Percentiles rank a stretch among this genome's conserved stretches.
Evolutionary conservation across 2,113 vertebrate genomes (phyloP).

Genomic region (Eptesicus fuscus): DNA sequence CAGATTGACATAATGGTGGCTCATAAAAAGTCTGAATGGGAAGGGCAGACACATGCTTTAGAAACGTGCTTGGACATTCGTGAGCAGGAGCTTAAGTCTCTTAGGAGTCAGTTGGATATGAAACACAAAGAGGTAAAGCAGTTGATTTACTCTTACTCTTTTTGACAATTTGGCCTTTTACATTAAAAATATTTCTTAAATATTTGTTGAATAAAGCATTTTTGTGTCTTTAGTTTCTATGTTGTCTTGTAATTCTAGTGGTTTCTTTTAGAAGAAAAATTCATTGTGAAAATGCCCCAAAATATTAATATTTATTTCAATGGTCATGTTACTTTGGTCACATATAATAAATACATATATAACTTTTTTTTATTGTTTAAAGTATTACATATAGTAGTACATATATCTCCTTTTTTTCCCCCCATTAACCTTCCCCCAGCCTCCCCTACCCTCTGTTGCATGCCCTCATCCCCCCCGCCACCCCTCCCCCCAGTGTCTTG

Average conservation of each 20-base stretch:
- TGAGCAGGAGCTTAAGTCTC: slow-evolving; percentile 86
- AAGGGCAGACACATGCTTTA: slow-evolving; percentile 85
- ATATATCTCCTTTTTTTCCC: too few relatives aligned
- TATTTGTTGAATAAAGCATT: slow-evolving; percentile 41
- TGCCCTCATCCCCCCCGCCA: too few relatives aligned
- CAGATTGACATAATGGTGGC: slow-evolving; percentile 98
- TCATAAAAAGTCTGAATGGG: slow-evolving; percentile 91
- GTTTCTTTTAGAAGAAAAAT: slow-evolving; percentile 33
- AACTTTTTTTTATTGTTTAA: not conserved
- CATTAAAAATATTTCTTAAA: slow-evolving; percentile 10
- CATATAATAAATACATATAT: not conserved
- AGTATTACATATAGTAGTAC: too few relatives aligned
- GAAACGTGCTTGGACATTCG: slow-evolving; percentile 83
- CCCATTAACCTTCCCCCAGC: too few relatives aligned
- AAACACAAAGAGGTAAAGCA: slow-evolving; percentile 89
- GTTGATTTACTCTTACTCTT: not conserved
- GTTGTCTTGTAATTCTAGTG: not conserved
- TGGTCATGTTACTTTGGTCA: not conserved
- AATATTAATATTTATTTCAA: slow-evolving; percentile 33
- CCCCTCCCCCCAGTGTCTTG: too few relatives aligned
- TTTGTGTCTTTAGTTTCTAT: not conserved
- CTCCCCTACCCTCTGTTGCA: too few relatives aligned
- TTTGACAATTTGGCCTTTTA: slow-evolving; percentile 26
- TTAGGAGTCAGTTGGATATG: slow-evolving; percentile 81
- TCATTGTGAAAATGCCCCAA: slow-evolving; percentile 31